Evolutionary conservation across 2,113 vertebrate genomes (phyloP), one percentile per base, ranked within the genome.

Genomic region (Tangachromis dhanisi): DNA sequence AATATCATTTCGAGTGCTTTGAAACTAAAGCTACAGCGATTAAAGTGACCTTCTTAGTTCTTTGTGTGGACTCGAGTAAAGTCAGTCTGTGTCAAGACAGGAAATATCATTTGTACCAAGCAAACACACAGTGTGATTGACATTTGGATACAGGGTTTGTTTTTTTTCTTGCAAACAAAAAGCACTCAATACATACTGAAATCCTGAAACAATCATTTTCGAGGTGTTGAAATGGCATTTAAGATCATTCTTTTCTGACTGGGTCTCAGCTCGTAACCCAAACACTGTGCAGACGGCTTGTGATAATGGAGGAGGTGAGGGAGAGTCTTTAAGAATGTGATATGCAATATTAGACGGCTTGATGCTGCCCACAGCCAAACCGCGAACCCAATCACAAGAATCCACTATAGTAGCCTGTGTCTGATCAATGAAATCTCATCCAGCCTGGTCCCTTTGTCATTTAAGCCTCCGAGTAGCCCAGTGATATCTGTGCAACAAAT

Each of bases 341-440:
- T 87, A 80, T 81, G 14, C 71, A 71, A 76, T 21, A 40, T 51
- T 24, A 81, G 49, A 61, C 17, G 13, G 19, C 49, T 24, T 59
- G 47, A 83, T 59, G n/a, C 42, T 35, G 63, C 63, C 87, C 51
- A 59, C 31, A 73, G 88, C 45, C 38, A 24, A 86, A 83, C 73
- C 79, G 45, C 51, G 55, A 21, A 17, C 61, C 63, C 35, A 45
- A 78, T 91, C 85, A 91, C 81, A 89, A 89, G 40, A 87, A 61
- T 63, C 80, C 8, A 71, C 59, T 61, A 9, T 19, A 71, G 80
- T 40, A 84, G 38, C 42, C 71, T 73, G 3, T 87, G 45, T 86
- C 66, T 90, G 83, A 92, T 95, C 91, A 92, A 84, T 89, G 80
- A 84, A 87, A 89, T 88, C 49, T 84, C 80, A 84, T 87, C 85